Evolutionary conservation across 2,888 invertebrate species (phyloP).

Genomic region (Rhamnusium bicolor): DNA sequence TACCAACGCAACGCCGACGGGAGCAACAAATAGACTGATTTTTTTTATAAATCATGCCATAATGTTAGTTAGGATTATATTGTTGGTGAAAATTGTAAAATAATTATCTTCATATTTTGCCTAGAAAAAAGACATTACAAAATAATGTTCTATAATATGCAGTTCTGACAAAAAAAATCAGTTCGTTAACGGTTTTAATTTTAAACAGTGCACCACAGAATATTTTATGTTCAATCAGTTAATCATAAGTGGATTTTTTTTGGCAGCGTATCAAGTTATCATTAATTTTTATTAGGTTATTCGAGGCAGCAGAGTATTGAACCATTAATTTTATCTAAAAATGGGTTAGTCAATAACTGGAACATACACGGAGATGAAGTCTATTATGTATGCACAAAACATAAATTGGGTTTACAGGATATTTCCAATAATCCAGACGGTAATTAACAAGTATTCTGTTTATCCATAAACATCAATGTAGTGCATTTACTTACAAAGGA

Average conservation of each 20-base stretch:
- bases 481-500: slow-evolving; percentile 1
- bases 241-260: slow-evolving; percentile 7
- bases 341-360: background rate
- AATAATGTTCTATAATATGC: background rate
- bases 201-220: background rate
- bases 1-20: no score
- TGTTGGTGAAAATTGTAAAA: no score
- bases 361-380: background rate
- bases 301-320: background rate
- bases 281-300: slow-evolving; percentile 19
- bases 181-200: background rate
- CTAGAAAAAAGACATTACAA: no score
- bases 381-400: background rate
- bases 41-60: no score
- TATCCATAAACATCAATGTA: background rate
- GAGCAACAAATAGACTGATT: no score
- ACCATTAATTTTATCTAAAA: slow-evolving; percentile 1
- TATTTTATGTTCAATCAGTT: background rate
- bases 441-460: slow-evolving; percentile 15
- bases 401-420: background rate
- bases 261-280: slow-evolving; percentile 3
- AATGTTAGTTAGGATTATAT: no score
- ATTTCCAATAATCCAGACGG: slow-evolving; percentile 10
- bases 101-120: no score
- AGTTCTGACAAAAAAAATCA: background rate